Conservation (phyloP, 2,888 invertebrate genomes). For the Pammene aurita region DNA sequence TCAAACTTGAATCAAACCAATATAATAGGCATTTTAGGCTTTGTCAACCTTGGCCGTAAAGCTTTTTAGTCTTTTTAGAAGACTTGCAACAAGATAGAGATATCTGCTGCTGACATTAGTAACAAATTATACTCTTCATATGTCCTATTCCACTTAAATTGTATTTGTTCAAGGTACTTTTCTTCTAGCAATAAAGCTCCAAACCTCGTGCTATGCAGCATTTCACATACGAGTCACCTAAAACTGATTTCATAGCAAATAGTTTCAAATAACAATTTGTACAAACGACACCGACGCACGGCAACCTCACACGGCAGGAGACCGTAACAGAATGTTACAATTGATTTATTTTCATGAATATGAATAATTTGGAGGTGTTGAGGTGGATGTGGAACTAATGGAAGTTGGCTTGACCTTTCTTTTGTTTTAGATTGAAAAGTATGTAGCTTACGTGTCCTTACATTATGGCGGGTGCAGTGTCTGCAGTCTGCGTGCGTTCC, state of each 20-base stretch:
- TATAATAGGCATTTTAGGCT: too few relatives aligned
- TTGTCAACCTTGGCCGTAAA: too few relatives aligned
- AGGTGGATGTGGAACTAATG: conserved; percentile 21
- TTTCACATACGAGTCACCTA: conserved; percentile 5
- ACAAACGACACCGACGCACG: conserved; percentile 14
- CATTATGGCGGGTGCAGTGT: too few relatives aligned
- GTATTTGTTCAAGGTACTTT: too few relatives aligned
- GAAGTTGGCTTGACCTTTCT: background rate
- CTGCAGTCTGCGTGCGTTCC: too few relatives aligned
- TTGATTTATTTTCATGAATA: conserved; percentile 33
- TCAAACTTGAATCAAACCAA: too few relatives aligned
- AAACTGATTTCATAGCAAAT: conserved; percentile 12
- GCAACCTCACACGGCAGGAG: conserved; percentile 19
- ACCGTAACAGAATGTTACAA: conserved; percentile 12
- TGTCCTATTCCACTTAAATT: too few relatives aligned
- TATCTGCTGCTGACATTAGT: too few relatives aligned
- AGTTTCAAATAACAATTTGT: conserved; percentile 18
- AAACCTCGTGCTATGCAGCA: background rate
- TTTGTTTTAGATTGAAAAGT: background rate
- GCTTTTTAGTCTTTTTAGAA: too few relatives aligned
- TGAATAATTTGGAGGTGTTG: conserved; percentile 24
- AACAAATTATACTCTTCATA: too few relatives aligned
- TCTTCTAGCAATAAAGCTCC: background rate
- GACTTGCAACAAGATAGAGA: too few relatives aligned
- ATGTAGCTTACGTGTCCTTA: background rate